A percentile compares a stretch with the other conserved stretches of the same genome.
These are phyloP conservation scores for Alectura lathami DNA, from an alignment of 2,113 vertebrate genomes.

Conservation along the genomic window DNA sequence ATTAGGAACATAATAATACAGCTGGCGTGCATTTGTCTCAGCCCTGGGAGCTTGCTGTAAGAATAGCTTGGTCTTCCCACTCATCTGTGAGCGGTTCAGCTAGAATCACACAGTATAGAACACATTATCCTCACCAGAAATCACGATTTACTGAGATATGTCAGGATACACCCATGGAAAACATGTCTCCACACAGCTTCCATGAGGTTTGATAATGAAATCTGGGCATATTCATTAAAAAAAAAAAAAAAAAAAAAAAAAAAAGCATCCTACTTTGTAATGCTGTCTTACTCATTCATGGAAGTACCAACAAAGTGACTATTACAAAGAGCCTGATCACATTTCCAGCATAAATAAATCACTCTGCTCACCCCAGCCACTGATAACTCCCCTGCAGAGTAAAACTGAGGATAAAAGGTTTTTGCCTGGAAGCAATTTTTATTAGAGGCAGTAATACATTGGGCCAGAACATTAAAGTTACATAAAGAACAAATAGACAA, in stretches of 20 bases:
- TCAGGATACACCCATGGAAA: slow-evolving; percentile 49
- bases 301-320: slow-evolving; percentile 6
- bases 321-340: background rate
- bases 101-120: background rate
- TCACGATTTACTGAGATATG: slow-evolving; percentile 38
- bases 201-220: slow-evolving; percentile 25
- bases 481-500: background rate
- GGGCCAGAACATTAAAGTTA: background rate
- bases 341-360: slow-evolving; percentile 26
- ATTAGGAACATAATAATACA: background rate
- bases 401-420: slow-evolving; percentile 8
- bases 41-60: background rate
- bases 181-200: slow-evolving; percentile 16
- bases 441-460: slow-evolving; percentile 27
- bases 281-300: slow-evolving; percentile 53
- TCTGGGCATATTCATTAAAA: background rate
- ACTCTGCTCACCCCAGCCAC: background rate
- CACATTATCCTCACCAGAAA: slow-evolving; percentile 47
- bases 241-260: background rate
- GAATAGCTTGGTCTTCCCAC: slow-evolving; percentile 57
- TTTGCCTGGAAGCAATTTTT: slow-evolving; percentile 41
- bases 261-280: background rate
- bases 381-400: background rate
- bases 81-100: slow-evolving; percentile 35
- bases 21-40: background rate